These are phyloP conservation scores for Drosophila sordidula DNA, from an alignment of 2,888 invertebrate genomes.

Conservation along the genomic window DNA sequence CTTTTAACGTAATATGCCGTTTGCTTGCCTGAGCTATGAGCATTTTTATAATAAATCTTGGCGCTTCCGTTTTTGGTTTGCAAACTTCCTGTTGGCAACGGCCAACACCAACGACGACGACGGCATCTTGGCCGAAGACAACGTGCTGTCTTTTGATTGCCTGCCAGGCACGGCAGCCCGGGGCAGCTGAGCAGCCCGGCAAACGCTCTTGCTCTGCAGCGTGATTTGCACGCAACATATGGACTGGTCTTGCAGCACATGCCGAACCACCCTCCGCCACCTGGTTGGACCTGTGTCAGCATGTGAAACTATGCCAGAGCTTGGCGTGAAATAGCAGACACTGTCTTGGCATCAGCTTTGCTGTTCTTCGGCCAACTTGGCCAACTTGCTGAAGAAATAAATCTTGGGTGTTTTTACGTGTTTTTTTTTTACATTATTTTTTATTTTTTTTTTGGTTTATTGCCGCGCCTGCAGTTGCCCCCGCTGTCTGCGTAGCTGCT, in stretches of 20 bases:
- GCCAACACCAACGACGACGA: constrained; percentile 16
- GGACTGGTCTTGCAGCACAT: constrained; percentile 35
- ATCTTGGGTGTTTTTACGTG: constrained; percentile 74
- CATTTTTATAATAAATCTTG: constrained; percentile 82
- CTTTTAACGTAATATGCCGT: constrained; percentile 80
- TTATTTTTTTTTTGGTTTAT: constrained; percentile 58
- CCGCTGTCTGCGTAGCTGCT: neutral
- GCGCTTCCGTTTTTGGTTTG: constrained; percentile 81
- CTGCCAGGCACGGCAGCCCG: constrained; percentile 22
- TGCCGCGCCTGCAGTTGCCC: constrained; percentile 41
- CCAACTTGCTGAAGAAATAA: constrained; percentile 71
- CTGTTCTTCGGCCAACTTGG: constrained; percentile 39
- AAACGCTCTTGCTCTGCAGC: constrained; percentile 35
- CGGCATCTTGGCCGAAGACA: constrained; percentile 61
- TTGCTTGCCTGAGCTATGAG: constrained; percentile 75
- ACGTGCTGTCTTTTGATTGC: constrained; percentile 36
- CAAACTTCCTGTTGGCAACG: constrained; percentile 80
- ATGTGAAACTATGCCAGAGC: constrained; percentile 38
- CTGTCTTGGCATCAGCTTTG: constrained; percentile 41
- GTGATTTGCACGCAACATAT: constrained; percentile 82
- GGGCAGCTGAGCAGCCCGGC: constrained; percentile 13
- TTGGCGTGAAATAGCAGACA: constrained; percentile 54
- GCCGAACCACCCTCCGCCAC: neutral
- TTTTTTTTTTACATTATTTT: constrained; percentile 30
- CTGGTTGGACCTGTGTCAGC: constrained; percentile 34